phyloP scores from a whole-genome alignment of 2,797 vertebrate genomes.

The Neopelma chrysocephalum region DNA sequence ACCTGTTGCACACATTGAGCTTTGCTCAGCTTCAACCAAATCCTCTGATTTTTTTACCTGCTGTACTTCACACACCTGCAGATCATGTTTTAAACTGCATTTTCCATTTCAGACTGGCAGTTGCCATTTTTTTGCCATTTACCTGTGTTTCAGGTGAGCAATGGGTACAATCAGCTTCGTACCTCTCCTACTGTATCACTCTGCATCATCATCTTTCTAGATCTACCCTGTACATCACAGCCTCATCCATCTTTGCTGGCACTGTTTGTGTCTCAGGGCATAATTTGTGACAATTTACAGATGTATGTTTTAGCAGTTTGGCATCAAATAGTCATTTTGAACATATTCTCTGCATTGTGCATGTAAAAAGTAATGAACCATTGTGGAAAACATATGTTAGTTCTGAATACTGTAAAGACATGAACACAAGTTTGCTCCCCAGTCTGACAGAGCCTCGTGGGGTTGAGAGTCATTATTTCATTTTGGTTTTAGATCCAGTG shows the following conservation, averaged over 20 bases:
- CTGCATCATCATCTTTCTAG: not conserved
- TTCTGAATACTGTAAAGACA: not conserved
- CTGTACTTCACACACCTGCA: not conserved
- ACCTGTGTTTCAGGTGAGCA: not conserved
- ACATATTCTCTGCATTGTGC: not conserved
- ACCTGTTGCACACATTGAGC: not conserved
- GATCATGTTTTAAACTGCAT: not conserved
- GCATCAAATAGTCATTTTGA: slow-evolving; percentile 19
- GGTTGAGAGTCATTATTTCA: not conserved
- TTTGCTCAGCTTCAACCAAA: not conserved
- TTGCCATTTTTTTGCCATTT: not conserved
- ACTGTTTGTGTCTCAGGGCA: not conserved
- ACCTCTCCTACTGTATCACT: not conserved
- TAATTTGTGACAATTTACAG: not conserved
- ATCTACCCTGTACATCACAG: not conserved
- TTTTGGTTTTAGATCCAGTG: not conserved
- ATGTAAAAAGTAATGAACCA: not conserved
- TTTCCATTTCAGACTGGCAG: not conserved
- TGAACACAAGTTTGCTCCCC: not conserved
- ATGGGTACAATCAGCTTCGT: not conserved
- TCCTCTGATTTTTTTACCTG: not conserved
- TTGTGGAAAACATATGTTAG: not conserved
- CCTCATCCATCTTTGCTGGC: not conserved
- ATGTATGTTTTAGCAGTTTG: slow-evolving; percentile 9
- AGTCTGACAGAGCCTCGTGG: not conserved